Evolutionary conservation across 2,797 vertebrate species (phyloP).

Genomic region (Furcifer pardalis): DNA sequence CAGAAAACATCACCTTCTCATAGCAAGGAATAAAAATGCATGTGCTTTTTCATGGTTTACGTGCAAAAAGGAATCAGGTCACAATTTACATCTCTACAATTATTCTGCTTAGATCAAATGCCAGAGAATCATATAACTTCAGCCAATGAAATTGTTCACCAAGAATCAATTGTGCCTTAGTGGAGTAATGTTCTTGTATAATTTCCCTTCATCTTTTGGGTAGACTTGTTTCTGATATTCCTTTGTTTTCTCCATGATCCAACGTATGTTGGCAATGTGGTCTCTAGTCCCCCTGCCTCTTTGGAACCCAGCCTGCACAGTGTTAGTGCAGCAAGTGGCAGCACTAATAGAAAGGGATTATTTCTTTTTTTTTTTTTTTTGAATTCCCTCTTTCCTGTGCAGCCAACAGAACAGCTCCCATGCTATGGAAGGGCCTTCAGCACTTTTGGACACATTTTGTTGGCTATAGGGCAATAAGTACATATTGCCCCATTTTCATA

Average conservation of each 20-base stretch:
- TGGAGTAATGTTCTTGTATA: background rate
- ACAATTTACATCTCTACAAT: too few relatives aligned
- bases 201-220: background rate
- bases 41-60: too few relatives aligned
- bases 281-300: too few relatives aligned
- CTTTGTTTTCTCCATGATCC: too few relatives aligned
- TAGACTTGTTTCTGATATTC: too few relatives aligned
- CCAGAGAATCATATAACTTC: background rate
- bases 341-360: background rate
- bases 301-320: too few relatives aligned
- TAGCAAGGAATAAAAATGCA: too few relatives aligned
- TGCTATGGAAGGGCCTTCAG: background rate
- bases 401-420: background rate
- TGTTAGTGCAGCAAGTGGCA: background rate
- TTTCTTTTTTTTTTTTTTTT: too few relatives aligned
- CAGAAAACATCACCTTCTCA: too few relatives aligned
- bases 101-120: background rate
- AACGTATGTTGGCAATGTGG: too few relatives aligned
- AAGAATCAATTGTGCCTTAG: background rate
- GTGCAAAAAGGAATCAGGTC: too few relatives aligned
- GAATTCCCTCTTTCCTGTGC: background rate
- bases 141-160: background rate
- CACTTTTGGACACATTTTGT: background rate
- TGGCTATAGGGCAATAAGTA: background rate
- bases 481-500: background rate